Evolutionary conservation across 64 coral and sea anemone species (phyloP).

Genomic region (Catalaphyllia jardinei): DNA sequence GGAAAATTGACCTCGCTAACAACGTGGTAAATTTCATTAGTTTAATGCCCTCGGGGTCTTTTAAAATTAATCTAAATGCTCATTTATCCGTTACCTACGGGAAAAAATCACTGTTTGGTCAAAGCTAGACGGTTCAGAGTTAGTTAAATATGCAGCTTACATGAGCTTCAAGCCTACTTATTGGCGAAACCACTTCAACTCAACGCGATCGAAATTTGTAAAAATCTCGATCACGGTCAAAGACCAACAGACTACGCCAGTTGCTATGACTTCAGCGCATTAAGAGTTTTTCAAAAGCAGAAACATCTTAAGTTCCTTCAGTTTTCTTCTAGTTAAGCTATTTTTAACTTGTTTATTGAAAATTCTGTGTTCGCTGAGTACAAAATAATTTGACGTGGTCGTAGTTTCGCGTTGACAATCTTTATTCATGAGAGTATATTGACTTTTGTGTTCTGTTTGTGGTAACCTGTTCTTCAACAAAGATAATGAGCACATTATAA

Average conservation of each 20-base stretch:
- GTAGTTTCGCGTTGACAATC: not conserved
- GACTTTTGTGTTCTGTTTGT: not conserved
- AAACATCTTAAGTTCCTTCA: not conserved
- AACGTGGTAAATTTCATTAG: constrained; percentile 81
- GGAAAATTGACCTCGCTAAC: constrained; percentile 97
- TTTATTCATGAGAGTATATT: constrained; percentile 43
- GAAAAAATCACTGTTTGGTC: not conserved
- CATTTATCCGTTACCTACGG: not conserved
- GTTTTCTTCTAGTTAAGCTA: not conserved
- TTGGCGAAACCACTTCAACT: not conserved
- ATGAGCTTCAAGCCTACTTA: not conserved
- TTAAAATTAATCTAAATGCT: not conserved
- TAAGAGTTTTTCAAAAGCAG: too few relatives aligned
- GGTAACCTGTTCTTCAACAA: not conserved
- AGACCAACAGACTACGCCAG: too few relatives aligned
- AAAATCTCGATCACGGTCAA: too few relatives aligned
- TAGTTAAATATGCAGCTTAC: not conserved
- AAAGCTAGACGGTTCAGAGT: not conserved
- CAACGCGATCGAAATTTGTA: too few relatives aligned
- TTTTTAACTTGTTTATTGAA: not conserved
- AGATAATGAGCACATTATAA: not conserved
- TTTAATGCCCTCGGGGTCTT: not conserved
- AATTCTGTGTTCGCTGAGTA: not conserved
- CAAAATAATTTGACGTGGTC: not conserved
- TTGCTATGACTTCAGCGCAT: too few relatives aligned